phyloP scores from a whole-genome alignment of 1,140 invertebrate species.

The Laodelphax striatellus region DNA sequence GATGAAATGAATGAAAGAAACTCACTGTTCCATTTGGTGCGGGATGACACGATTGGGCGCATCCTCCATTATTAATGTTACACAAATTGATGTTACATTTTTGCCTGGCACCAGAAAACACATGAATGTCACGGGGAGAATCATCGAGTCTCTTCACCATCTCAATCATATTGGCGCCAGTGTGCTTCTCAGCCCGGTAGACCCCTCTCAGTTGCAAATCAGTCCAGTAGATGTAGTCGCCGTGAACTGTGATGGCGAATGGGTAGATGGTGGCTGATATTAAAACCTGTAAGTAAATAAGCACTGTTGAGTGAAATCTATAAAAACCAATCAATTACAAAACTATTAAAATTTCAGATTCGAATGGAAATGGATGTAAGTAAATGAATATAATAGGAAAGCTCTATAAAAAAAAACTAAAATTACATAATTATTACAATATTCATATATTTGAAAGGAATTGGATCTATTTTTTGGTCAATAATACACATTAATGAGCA shows the following conservation, averaged over 20 bases:
- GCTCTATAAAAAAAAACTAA: too few species aligned
- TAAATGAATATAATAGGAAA: too few species aligned
- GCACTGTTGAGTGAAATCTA: neutral
- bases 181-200: constrained; percentile 93
- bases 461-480: too few species aligned
- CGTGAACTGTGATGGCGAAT: constrained; percentile 85
- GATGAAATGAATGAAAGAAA: neutral
- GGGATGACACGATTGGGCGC: constrained; percentile 88
- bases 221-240: constrained; percentile 94
- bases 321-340: too few species aligned
- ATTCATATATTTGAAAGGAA: too few species aligned
- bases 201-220: constrained; percentile 90
- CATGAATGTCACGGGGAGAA: constrained; percentile 81
- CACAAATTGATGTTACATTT: constrained; percentile 77
- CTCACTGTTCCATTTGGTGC: constrained; percentile 58
- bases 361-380: too few species aligned
- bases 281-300: constrained; percentile 44
- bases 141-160: constrained; percentile 86
- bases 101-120: constrained; percentile 71
- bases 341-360: too few species aligned
- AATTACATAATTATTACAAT: too few species aligned
- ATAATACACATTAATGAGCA: too few species aligned
- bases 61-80: constrained; percentile 87
- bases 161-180: constrained; percentile 87
- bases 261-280: constrained; percentile 90